Conservation (phyloP, 2,888 invertebrate species). For the Colletes collaris region DNA sequence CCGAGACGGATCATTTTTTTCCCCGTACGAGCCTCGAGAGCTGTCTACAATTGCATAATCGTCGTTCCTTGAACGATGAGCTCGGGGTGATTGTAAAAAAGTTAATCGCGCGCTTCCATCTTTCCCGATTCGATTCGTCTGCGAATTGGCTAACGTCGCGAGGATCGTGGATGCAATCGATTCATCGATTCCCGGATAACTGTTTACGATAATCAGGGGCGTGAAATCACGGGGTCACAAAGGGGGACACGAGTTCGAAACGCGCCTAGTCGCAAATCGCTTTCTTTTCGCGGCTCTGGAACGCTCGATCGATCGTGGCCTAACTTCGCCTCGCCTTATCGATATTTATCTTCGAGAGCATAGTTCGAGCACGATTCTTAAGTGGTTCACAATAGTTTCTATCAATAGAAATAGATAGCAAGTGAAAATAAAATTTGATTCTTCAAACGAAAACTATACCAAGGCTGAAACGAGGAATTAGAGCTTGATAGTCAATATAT, state of each 20-base stretch:
- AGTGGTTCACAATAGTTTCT: too few species aligned
- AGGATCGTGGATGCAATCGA: neutral
- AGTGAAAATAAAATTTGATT: too few species aligned
- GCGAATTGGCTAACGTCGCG: neutral
- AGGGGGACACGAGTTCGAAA: constrained; percentile 9
- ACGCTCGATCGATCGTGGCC: neutral
- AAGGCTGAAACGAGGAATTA: too few species aligned
- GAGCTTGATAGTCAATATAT: too few species aligned
- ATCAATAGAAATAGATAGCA: too few species aligned
- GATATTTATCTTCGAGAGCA: neutral
- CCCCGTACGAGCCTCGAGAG: neutral
- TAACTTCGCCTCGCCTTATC: neutral
- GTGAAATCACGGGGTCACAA: constrained; percentile 18
- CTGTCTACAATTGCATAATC: neutral
- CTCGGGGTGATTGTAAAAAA: neutral
- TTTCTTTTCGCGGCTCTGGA: neutral
- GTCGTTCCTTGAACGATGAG: neutral
- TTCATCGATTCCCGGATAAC: neutral
- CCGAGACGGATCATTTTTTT: neutral
- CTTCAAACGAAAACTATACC: too few species aligned
- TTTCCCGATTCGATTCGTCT: neutral
- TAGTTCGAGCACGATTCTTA: too few species aligned
- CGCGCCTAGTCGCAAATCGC: neutral
- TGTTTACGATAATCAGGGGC: constrained; percentile 1
- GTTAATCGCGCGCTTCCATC: too few species aligned